phyloP scores from a whole-genome alignment of 2,888 invertebrate species.

The Dasypogon diadema region DNA sequence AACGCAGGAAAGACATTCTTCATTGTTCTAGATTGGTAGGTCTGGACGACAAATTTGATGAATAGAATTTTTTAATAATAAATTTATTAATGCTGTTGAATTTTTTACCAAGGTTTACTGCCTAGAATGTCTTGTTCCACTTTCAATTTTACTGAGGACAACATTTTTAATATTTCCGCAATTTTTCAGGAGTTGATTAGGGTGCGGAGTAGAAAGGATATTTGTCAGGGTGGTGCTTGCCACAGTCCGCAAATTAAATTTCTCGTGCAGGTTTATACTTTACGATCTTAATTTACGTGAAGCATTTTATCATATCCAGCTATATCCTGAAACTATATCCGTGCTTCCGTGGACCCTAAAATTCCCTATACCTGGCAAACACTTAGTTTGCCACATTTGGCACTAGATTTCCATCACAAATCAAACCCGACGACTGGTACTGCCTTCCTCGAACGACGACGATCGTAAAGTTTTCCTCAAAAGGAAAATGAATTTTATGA shows the following conservation, averaged over 20 bases:
- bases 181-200: conserved; percentile 13
- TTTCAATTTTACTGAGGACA: conserved; percentile 11
- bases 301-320: no score
- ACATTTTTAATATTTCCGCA: neutral
- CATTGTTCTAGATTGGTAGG: neutral
- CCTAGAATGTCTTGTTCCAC: neutral
- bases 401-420: conserved; percentile 28
- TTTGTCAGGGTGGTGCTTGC: no score
- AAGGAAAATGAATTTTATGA: conserved; percentile 37
- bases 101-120: neutral
- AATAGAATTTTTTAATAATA: conserved; percentile 33
- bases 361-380: conserved; percentile 24
- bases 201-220: no score
- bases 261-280: no score
- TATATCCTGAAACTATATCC: no score
- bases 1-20: conserved; percentile 25
- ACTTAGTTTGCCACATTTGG: conserved; percentile 31
- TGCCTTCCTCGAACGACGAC: neutral
- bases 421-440: conserved; percentile 10
- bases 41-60: conserved; percentile 22
- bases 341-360: no score
- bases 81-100: conserved; percentile 27
- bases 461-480: conserved; percentile 27
- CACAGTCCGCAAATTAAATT: no score
- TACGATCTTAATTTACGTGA: no score